Evolutionary conservation across 2,797 vertebrate genomes (phyloP).

Genomic region (Xerus rutilus): DNA sequence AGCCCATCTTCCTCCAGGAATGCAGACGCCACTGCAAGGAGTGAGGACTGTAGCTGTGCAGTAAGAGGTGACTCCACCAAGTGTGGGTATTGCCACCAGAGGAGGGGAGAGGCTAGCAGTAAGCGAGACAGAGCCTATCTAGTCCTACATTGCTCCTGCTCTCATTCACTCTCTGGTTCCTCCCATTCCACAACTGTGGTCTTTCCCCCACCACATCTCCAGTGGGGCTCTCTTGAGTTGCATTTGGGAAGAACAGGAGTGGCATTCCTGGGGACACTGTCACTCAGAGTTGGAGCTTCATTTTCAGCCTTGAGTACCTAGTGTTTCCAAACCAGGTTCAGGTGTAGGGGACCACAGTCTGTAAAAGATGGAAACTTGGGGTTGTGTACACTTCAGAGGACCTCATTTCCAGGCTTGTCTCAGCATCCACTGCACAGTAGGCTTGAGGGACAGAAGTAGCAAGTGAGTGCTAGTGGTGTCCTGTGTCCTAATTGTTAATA

Average conservation of each 20-base stretch:
- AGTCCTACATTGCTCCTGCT: accelerated
- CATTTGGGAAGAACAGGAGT: not conserved
- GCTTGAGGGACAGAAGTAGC: not conserved
- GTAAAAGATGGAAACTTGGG: constrained; percentile 46
- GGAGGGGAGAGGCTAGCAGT: not conserved
- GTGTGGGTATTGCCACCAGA: not conserved
- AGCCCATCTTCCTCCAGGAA: not conserved
- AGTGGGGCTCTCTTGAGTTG: not conserved
- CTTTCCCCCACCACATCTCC: not conserved
- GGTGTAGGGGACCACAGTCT: constrained; percentile 59
- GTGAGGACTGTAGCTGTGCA: constrained; percentile 69
- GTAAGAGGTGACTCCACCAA: constrained; percentile 56
- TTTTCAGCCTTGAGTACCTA: constrained; percentile 56
- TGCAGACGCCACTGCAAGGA: constrained; percentile 15
- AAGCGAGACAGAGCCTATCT: accelerated
- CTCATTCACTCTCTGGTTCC: too few relatives aligned
- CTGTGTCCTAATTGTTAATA: constrained; percentile 62
- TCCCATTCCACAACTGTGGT: not conserved
- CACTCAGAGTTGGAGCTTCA: too few relatives aligned
- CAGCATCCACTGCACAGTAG: not conserved
- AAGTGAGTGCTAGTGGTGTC: constrained; percentile 36
- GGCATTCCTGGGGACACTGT: not conserved
- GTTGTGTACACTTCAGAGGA: constrained; percentile 76
- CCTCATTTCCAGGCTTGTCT: not conserved
- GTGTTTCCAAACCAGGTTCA: not conserved